Evolutionary conservation across 2,888 invertebrate species (phyloP).

Genomic region (Amblyjoppa fuscipennis): DNA sequence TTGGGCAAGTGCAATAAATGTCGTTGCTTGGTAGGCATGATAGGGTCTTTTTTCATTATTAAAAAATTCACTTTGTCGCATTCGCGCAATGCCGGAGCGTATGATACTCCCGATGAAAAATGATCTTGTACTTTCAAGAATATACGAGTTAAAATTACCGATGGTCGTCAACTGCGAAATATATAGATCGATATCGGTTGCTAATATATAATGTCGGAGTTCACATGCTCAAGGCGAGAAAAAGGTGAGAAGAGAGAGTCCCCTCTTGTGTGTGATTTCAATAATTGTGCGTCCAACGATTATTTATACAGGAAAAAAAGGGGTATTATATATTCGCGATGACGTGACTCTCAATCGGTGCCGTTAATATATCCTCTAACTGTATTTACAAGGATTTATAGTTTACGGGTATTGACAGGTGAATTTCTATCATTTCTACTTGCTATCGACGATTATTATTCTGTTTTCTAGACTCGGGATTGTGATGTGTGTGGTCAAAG

Average conservation of each 20-base stretch:
- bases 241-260: constrained; percentile 33
- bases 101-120: constrained; percentile 23
- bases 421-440: constrained; percentile 63
- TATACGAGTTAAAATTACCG: constrained; percentile 1
- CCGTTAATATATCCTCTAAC: constrained; percentile 48
- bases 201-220: constrained; percentile 55
- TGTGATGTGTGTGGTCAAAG: constrained; percentile 37
- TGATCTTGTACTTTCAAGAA: constrained; percentile 13
- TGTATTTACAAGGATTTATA: constrained; percentile 53
- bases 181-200: constrained; percentile 35
- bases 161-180: constrained; percentile 39
- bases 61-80: not conserved
- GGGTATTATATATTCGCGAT: constrained; percentile 21
- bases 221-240: constrained; percentile 67
- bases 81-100: constrained; percentile 1
- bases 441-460: constrained; percentile 56
- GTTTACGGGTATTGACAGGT: constrained; percentile 46
- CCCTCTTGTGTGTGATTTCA: constrained; percentile 57
- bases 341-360: constrained; percentile 43
- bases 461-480: constrained; percentile 46
- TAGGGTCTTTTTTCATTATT: constrained; percentile 3
- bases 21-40: constrained; percentile 7
- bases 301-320: constrained; percentile 47
- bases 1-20: constrained; percentile 26
- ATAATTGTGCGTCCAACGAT: constrained; percentile 69